Conservation (phyloP, 2,113 vertebrate genomes). For the Sinocyclocheilus anshuiensis region DNA sequence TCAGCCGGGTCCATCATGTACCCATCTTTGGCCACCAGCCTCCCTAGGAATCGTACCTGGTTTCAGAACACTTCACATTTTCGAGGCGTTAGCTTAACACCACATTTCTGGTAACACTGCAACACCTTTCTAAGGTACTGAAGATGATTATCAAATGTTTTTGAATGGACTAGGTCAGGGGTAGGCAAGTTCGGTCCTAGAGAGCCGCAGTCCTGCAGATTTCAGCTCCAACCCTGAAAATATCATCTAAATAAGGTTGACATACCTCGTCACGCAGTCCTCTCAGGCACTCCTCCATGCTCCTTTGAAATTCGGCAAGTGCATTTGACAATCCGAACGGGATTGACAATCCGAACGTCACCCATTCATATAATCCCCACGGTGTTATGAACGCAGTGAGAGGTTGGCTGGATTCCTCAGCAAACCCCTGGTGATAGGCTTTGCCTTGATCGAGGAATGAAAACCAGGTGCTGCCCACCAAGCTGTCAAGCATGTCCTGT, state of each 20-base stretch:
- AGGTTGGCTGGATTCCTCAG: conserved; percentile 26
- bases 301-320: no score
- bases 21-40: conserved; percentile 6
- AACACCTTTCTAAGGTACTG: conserved; percentile 25
- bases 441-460: no score
- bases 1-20: conserved; percentile 31
- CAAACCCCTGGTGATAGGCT: not conserved
- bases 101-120: conserved; percentile 29
- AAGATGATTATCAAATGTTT: conserved; percentile 44
- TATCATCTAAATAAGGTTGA: not conserved
- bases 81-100: conserved; percentile 33
- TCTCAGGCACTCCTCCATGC: no score
- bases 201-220: no score
- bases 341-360: no score
- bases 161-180: conserved; percentile 17
- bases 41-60: conserved; percentile 41
- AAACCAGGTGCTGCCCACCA: not conserved
- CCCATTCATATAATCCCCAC: not conserved
- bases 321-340: conserved; percentile 31
- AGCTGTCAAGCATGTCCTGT: not conserved
- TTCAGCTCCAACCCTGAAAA: no score
- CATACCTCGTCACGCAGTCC: no score
- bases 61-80: conserved; percentile 53
- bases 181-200: no score
- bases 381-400: not conserved